phyloP scores from a whole-genome alignment of 2,797 vertebrate species.

The Sebastiscus albofasciatus region DNA sequence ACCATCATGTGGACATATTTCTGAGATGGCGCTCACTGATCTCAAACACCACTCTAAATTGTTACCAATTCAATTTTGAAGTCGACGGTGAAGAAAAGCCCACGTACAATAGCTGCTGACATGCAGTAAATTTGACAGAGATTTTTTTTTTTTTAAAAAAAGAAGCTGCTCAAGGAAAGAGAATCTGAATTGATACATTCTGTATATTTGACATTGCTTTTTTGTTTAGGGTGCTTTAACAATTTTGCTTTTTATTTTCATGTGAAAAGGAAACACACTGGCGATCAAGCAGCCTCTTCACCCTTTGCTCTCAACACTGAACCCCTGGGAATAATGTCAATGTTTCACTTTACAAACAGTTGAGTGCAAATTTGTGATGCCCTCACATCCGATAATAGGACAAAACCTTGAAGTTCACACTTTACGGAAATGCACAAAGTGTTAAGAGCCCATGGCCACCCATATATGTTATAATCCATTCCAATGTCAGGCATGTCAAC shows the following conservation, averaged over 20 bases:
- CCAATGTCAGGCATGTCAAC: slow-evolving; percentile 5
- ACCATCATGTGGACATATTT: background rate
- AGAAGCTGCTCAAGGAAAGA: slow-evolving; percentile 9
- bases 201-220: slow-evolving; percentile 9
- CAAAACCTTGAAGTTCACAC: slow-evolving; percentile 43
- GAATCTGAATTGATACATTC: slow-evolving; percentile 1
- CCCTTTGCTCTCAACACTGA: slow-evolving; percentile 22
- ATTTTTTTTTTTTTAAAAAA: background rate
- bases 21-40: background rate
- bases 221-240: slow-evolving; percentile 9
- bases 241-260: slow-evolving; percentile 40
- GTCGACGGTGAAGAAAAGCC: background rate
- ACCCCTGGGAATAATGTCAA: slow-evolving; percentile 18
- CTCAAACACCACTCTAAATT: background rate
- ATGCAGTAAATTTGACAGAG: background rate
- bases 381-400: slow-evolving; percentile 23
- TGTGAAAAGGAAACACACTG: slow-evolving; percentile 33
- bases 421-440: slow-evolving; percentile 15
- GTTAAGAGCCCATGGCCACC: background rate
- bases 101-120: background rate
- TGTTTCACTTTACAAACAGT: slow-evolving; percentile 39
- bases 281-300: background rate
- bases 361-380: slow-evolving; percentile 18
- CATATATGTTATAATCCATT: background rate
- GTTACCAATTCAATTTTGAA: background rate